Evolutionary conservation across 2,113 vertebrate genomes (phyloP), one percentile per base, ranked within the genome.

Genomic region (Neogobius melanostomus): DNA sequence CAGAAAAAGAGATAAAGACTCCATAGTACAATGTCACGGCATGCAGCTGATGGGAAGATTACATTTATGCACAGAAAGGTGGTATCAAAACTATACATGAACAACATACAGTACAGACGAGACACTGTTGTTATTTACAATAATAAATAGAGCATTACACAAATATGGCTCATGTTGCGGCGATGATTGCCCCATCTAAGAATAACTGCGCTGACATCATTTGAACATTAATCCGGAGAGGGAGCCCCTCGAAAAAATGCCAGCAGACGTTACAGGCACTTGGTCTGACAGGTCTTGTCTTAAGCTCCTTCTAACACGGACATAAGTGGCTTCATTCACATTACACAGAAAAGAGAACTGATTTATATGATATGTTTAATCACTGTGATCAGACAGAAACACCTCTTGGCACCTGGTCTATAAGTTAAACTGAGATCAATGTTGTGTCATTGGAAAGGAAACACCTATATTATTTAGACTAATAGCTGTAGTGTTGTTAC

Each of bases 181-280:
- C 42, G 36, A 44, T 44, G 59, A 71, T 71, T 68, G 72, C 46
- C 68, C 63, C 48, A 60, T 80, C 82, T 76, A 72, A 87, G 72
- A 82, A 81, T 72, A 86, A 75, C 79, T 57, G 66, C 48, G 72
- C 68, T 84, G 84, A 82, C 82, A 86, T 88, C 67, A 82, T 76
- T 63, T 43, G 51, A 64, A 78, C 73, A 82, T 75, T 65, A 80
- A 71, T 74, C 68, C 64, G 52, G 44, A 45, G 68, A 73, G 69
- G 59, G 74, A 77, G 70, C 75, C 73, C 76, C 73, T 61, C 67
- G 63, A 15, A n/a, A 69, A 79, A 75, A 72, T 28, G 69, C 69
- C 66, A n/a, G 12, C 74, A 66, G 63, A 73, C 72, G 75, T 67
- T 64, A 75, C 64, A 88, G 87, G 75, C 87, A 88, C 90, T 90